Conservation (phyloP, 2,888 invertebrate genomes). For the Linnaemya tessellans region DNA sequence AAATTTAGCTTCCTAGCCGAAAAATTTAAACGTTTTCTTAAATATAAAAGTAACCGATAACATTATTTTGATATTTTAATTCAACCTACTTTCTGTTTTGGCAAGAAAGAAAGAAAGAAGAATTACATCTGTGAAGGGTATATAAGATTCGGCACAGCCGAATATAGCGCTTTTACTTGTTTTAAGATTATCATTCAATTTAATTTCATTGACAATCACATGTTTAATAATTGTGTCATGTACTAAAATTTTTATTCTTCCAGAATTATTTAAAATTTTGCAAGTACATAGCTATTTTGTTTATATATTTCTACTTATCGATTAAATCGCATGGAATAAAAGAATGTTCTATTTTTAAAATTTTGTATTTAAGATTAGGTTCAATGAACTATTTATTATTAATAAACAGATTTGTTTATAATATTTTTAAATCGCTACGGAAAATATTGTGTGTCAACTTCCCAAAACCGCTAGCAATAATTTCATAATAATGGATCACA, state of each 20-base stretch:
- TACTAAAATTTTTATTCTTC: not conserved
- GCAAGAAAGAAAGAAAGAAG: no score
- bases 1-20: no score
- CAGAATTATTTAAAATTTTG: not conserved
- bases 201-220: not conserved
- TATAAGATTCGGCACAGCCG: no score
- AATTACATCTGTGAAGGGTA: no score
- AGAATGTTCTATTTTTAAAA: conserved; percentile 41
- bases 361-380: conserved; percentile 36
- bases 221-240: not conserved
- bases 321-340: conserved; percentile 51
- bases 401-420: conserved; percentile 15
- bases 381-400: conserved; percentile 48
- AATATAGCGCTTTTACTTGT: no score
- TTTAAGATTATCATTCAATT: not conserved
- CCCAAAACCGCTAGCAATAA: not conserved
- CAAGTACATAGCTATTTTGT: conserved; percentile 3
- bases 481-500: not conserved
- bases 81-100: no score
- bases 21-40: no score
- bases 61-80: no score
- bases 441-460: not conserved
- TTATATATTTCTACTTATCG: conserved; percentile 49
- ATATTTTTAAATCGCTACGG: not conserved
- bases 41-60: no score